These are phyloP conservation scores for Polylopha cassiicola DNA, from an alignment of 2,888 invertebrate genomes.

Conservation along the genomic window DNA sequence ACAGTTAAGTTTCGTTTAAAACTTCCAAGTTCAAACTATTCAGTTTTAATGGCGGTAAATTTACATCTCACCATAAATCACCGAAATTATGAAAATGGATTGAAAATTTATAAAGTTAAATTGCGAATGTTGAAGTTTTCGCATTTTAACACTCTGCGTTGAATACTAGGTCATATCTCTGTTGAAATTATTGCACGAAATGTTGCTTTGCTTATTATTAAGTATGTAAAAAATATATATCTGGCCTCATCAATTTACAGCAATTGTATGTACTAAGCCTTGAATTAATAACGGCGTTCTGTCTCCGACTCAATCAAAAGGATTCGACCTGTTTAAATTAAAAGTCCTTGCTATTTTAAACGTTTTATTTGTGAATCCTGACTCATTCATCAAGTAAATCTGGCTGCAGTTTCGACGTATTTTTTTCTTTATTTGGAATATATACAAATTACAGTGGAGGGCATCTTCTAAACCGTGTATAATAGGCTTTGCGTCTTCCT, in stretches of 20 bases:
- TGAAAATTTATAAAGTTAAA: conserved; percentile 17
- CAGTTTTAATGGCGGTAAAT: conserved; percentile 18
- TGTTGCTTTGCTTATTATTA: conserved; percentile 3
- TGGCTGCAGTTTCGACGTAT: conserved; percentile 33
- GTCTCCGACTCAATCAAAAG: conserved; percentile 6
- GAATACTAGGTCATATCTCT: conserved; percentile 16
- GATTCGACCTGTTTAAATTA: conserved; percentile 15
- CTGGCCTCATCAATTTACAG: conserved; percentile 4
- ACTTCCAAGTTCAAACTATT: conserved; percentile 31
- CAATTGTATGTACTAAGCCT: conserved; percentile 6
- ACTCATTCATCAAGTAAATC: conserved; percentile 24
- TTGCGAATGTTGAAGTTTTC: conserved; percentile 16
- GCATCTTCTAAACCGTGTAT: conserved; percentile 68
- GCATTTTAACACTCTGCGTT: conserved; percentile 19
- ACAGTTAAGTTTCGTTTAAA: conserved; percentile 52
- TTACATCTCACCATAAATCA: conserved; percentile 12
- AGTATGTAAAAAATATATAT: not conserved
- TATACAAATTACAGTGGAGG: conserved; percentile 63
- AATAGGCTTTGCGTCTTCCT: conserved; percentile 67
- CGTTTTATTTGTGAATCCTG: conserved; percentile 15
- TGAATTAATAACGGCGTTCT: conserved; percentile 9
- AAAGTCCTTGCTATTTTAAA: conserved; percentile 12
- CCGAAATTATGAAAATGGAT: too few relatives aligned
- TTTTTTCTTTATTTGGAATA: too few relatives aligned
- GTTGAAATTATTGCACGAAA: conserved; percentile 7